Evolutionary conservation across 2,113 vertebrate species (phyloP).

Genomic region (Xenopus laevis): DNA sequence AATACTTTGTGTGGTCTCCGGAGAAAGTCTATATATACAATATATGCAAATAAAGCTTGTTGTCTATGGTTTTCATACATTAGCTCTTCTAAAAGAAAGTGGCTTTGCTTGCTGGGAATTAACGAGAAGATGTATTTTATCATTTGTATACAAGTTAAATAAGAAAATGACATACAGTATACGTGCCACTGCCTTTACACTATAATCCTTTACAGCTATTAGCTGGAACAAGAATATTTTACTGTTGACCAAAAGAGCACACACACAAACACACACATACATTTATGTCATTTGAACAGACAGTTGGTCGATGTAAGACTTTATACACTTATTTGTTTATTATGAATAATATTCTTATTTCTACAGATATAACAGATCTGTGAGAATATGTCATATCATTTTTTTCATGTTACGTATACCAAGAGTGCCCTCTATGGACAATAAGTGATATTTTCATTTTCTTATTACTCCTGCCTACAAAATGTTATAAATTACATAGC

Average conservation of each 20-base stretch:
- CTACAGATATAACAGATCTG: constrained; percentile 31
- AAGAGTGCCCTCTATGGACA: constrained; percentile 64
- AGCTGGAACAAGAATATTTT: constrained; percentile 8
- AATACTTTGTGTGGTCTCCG: constrained; percentile 45
- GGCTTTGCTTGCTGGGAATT: constrained; percentile 23
- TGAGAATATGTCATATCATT: neutral
- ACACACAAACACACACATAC: no score
- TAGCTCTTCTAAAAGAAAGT: constrained; percentile 34
- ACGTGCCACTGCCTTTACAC: constrained; percentile 16
- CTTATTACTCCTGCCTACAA: no score
- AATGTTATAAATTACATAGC: no score
- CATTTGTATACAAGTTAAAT: constrained; percentile 13
- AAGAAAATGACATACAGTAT: constrained; percentile 24
- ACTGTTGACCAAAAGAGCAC: constrained; percentile 19
- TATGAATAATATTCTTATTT: constrained; percentile 19
- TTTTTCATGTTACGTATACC: constrained; percentile 43
- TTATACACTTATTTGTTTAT: constrained; percentile 33
- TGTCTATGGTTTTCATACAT: constrained; percentile 17
- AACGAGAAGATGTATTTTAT: constrained; percentile 24
- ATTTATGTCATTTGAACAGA: constrained; percentile 26
- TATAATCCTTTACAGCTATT: constrained; percentile 14
- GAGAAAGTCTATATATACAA: constrained; percentile 40
- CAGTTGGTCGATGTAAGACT: constrained; percentile 18
- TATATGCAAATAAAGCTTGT: constrained; percentile 47
- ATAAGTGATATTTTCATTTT: neutral